Base-by-base conservation (phyloP, 2,888 invertebrate genomes). In the Platycheirus albimanus region DNA sequence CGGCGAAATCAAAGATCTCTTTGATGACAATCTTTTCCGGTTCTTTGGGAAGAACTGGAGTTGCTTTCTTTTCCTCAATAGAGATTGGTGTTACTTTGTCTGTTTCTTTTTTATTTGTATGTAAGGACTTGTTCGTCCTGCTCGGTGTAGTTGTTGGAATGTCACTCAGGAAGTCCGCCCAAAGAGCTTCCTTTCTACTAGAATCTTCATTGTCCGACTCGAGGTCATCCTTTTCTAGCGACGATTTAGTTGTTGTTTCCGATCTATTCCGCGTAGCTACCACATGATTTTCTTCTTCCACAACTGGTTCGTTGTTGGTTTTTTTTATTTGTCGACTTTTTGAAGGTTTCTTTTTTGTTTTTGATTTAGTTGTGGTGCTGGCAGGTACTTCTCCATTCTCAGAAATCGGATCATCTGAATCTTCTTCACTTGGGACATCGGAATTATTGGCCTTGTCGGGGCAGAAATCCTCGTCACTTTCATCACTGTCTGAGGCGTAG, bases 1-100 rank as follows among this genome's bases (percentile, higher is more conserved):
- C 97, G 43, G 97, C 97, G 93, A 97, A 97, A 88, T 97, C 96
- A 88, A 95, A 96, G 80, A 95, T 92, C 89, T 95, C 92, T 15
- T 92, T 94, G 66, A 95, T 92, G 88, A 93, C 93, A 1, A 94
- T 92, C 86, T 92, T 92, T 88, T 92, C 90, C 85, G 91, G 88
- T 15, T 71, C 47, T 13, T 86, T 86, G 2, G 41, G 56, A 3
- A 58, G 52, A 30, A 69, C 80, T 5, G 36, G 13, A 19, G 54
- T 43, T 4, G 20, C 4, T 33, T 38, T 49, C 7, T 85, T 87
- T 28, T 49, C 28, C n/a, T 45, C 28, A n/a, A 72, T 30, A 0
- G 49, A 41, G 3, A n/a, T 52, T 5, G 49, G 19, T 20, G 63
- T 13, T n/a, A 54, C 67, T 11, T 83, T 72, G 11, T 75, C 72